These are phyloP conservation scores for Stenodema calcarata DNA, from an alignment of 2,888 invertebrate species.

Conservation along the genomic window DNA sequence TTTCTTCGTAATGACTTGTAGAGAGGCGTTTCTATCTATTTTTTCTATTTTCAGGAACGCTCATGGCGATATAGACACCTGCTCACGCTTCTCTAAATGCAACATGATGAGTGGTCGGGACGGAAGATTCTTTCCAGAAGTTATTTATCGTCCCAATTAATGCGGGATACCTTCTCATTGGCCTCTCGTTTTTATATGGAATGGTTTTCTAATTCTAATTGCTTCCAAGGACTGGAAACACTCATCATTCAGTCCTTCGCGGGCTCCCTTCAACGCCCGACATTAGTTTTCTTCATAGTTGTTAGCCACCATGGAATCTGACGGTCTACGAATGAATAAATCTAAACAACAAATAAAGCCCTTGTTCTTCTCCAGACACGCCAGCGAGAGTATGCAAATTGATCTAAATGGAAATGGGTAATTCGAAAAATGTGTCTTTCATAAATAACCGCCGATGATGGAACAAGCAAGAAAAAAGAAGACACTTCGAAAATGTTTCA, in stretches of 20 bases:
- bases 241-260: not conserved
- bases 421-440: not conserved
- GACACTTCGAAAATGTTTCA: not conserved
- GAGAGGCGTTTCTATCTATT: not conserved
- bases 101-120: not conserved
- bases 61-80: not conserved
- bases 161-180: slow-evolving; percentile 1
- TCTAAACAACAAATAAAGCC: not conserved
- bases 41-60: not conserved
- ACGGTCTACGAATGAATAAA: not conserved
- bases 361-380: not conserved
- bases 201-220: slow-evolving; percentile 33
- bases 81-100: not conserved
- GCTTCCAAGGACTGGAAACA: not conserved
- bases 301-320: not conserved
- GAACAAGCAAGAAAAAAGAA: not conserved
- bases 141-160: slow-evolving; percentile 43
- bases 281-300: not conserved
- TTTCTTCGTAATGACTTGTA: not conserved
- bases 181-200: not conserved
- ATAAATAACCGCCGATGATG: not conserved
- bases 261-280: not conserved
- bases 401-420: too few species aligned
- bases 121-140: not conserved
- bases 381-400: not conserved